phyloP scores from a whole-genome alignment of 1,140 invertebrate genomes.

The Oppia nitens region DNA sequence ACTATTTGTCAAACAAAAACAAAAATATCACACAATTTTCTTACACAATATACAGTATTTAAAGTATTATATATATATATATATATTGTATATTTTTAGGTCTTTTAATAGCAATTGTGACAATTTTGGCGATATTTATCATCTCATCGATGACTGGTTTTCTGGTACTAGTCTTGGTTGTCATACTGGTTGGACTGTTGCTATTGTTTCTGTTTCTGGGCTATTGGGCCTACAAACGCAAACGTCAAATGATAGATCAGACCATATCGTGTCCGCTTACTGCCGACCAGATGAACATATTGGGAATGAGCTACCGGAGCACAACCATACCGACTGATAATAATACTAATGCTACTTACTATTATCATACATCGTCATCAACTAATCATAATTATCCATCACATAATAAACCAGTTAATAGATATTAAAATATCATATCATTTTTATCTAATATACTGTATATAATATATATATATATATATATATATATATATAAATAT shows the following conservation, averaged over 20 bases:
- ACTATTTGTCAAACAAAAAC: background rate
- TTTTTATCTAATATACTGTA: too few species aligned
- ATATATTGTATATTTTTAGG: background rate
- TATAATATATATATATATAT: too few species aligned
- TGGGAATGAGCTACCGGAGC: background rate
- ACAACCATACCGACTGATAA: background rate
- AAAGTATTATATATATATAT: background rate
- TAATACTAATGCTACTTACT: too few species aligned
- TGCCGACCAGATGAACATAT: background rate
- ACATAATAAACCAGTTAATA: too few species aligned
- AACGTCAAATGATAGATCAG: background rate
- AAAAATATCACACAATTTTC: background rate
- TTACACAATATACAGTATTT: background rate
- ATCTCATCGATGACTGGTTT: conserved; percentile 5
- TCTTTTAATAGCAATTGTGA: conserved; percentile 4
- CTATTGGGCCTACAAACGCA: conserved; percentile 3
- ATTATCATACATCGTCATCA: too few species aligned
- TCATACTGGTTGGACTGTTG: background rate
- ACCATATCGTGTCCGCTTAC: background rate
- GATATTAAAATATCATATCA: too few species aligned
- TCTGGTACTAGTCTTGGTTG: background rate
- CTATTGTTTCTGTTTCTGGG: background rate
- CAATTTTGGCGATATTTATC: conserved; percentile 6
- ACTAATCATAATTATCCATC: too few species aligned
- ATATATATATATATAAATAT: too few species aligned